phyloP scores from a whole-genome alignment of 2,888 invertebrate species.

The Amphipyra berbera region DNA sequence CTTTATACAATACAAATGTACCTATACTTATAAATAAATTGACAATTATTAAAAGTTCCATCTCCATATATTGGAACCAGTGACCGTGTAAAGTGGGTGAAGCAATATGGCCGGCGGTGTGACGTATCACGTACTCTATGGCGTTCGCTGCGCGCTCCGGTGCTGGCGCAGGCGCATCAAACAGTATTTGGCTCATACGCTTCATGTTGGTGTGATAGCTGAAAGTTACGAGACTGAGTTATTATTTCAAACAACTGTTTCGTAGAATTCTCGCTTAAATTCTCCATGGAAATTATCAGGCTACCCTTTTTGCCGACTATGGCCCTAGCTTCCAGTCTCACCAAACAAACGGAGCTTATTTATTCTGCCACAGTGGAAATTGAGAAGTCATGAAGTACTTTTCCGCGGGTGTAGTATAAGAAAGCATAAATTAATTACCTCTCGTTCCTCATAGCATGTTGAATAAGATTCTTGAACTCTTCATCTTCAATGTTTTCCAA shows the following conservation, averaged over 20 bases:
- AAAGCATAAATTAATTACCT: slow-evolving; percentile 9
- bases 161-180: slow-evolving; percentile 26
- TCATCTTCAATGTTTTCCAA: slow-evolving; percentile 23
- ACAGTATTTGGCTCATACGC: slow-evolving; percentile 13
- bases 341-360: no score
- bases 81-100: slow-evolving; percentile 12
- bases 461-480: slow-evolving; percentile 3
- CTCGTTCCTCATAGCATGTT: neutral
- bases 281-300: no score
- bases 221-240: neutral
- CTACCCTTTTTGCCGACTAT: no score
- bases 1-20: slow-evolving; percentile 16
- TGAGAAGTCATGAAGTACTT: no score
- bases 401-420: no score
- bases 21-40: neutral
- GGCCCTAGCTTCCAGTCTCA: no score
- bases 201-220: slow-evolving; percentile 31
- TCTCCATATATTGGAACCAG: slow-evolving; percentile 31
- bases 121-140: slow-evolving; percentile 31
- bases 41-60: slow-evolving; percentile 28
- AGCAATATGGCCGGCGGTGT: slow-evolving; percentile 19
- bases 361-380: no score
- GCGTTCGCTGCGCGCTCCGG: slow-evolving; percentile 30
- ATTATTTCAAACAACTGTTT: no score
- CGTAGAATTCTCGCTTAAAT: no score